phyloP scores from a whole-genome alignment of 2,797 vertebrate species.

The Coracias cyanogaster region DNA sequence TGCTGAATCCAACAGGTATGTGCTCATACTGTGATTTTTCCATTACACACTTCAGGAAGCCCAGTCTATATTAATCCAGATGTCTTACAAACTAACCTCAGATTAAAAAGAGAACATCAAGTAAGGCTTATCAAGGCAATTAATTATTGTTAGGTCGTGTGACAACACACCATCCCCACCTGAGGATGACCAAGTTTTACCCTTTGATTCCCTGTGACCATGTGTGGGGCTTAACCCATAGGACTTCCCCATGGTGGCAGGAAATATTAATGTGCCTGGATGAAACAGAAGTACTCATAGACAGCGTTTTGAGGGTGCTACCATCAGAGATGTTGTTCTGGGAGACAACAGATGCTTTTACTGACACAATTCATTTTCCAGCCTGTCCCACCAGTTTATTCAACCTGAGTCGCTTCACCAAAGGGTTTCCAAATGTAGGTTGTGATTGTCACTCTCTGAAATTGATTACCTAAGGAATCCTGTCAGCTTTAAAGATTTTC shows the following conservation, averaged over 20 bases:
- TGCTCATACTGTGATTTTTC: not conserved
- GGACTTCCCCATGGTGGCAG: not conserved
- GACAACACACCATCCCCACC: not conserved
- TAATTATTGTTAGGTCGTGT: not conserved
- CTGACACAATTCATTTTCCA: not conserved
- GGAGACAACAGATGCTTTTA: not conserved
- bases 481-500: not conserved
- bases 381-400: not conserved
- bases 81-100: not conserved
- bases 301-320: not conserved
- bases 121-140: not conserved
- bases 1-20: not conserved
- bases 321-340: not conserved
- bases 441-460: not conserved
- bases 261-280: not conserved
- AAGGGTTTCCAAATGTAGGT: not conserved
- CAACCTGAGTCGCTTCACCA: not conserved
- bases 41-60: not conserved
- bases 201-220: rapidly evolving
- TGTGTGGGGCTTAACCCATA: not conserved
- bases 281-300: not conserved
- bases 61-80: not conserved
- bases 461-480: not conserved
- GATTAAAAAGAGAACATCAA: not conserved
- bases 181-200: not conserved